Conservation (phyloP, 2,113 vertebrate species). For the Pardalotus punctatus region DNA sequence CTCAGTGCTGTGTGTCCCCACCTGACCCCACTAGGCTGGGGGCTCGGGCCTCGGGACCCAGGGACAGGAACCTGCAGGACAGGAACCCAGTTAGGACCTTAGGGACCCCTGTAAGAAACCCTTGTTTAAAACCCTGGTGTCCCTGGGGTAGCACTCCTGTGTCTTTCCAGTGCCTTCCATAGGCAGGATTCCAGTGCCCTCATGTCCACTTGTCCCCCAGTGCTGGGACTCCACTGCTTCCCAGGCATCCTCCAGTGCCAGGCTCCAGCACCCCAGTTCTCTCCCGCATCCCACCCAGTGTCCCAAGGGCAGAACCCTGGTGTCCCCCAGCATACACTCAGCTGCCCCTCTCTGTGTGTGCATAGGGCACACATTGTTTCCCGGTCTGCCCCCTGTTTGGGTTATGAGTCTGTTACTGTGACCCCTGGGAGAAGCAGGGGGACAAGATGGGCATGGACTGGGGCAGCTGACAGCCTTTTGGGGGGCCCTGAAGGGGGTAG, state of each 20-base stretch:
- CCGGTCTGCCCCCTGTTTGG: background rate
- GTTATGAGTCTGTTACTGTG: background rate
- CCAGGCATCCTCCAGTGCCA: background rate
- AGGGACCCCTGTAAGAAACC: background rate
- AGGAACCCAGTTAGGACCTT: background rate
- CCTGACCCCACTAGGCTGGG: background rate
- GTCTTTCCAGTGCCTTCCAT: background rate
- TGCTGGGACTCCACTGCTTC: background rate
- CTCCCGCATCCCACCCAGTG: background rate
- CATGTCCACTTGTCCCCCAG: background rate
- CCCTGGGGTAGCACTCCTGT: background rate
- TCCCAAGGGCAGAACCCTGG: background rate
- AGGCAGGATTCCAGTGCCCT: background rate
- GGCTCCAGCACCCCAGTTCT: background rate
- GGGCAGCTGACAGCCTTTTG: background rate
- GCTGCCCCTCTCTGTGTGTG: background rate
- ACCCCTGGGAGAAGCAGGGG: background rate
- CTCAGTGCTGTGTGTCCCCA: background rate
- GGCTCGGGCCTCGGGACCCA: background rate
- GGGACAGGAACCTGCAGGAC: background rate
- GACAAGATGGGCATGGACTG: background rate
- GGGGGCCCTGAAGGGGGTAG: fast-evolving
- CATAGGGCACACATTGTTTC: background rate
- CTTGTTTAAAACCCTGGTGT: background rate
- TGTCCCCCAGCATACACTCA: background rate